phyloP scores from a whole-genome alignment of 2,888 invertebrate genomes.

The Drosophila cognata region DNA sequence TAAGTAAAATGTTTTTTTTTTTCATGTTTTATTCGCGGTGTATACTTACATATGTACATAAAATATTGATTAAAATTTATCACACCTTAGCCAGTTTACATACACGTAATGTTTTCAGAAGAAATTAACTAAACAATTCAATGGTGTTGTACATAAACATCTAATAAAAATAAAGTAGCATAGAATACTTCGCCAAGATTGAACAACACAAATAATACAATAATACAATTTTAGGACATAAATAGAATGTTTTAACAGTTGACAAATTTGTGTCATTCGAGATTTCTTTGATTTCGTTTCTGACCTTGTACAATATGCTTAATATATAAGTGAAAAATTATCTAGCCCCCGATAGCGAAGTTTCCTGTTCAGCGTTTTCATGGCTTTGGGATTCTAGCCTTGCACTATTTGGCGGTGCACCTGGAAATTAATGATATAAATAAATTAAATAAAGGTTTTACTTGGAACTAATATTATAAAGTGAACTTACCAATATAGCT shows the following conservation, averaged over 20 bases:
- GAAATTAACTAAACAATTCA: conserved; percentile 28
- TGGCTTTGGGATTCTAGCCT: conserved; percentile 89
- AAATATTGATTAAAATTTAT: conserved; percentile 64
- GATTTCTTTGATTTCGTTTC: conserved; percentile 24
- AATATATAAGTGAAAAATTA: conserved; percentile 41
- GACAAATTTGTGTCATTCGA: conserved; percentile 32
- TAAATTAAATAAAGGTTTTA: neutral
- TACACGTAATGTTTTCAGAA: conserved; percentile 39
- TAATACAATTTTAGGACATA: conserved; percentile 36
- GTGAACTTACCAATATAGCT: conserved; percentile 94
- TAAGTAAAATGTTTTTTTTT: conserved; percentile 3
- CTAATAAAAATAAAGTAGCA: conserved; percentile 15
- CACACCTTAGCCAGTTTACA: conserved; percentile 69
- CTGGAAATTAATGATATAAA: conserved; percentile 85
- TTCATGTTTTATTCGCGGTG: conserved; percentile 38
- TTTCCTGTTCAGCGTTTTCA: conserved; percentile 47
- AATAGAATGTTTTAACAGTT: conserved; percentile 24
- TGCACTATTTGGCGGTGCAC: conserved; percentile 93
- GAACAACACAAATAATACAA: conserved; percentile 36
- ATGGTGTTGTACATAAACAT: conserved; percentile 21
- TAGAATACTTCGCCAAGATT: conserved; percentile 10
- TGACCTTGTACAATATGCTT: conserved; percentile 19
- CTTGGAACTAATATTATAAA: neutral
- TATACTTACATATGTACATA: conserved; percentile 52
- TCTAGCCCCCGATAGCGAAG: conserved; percentile 54